These are phyloP conservation scores for Melangyna quadrimaculata DNA, from an alignment of 2,888 invertebrate species.

Conservation along the genomic window DNA sequence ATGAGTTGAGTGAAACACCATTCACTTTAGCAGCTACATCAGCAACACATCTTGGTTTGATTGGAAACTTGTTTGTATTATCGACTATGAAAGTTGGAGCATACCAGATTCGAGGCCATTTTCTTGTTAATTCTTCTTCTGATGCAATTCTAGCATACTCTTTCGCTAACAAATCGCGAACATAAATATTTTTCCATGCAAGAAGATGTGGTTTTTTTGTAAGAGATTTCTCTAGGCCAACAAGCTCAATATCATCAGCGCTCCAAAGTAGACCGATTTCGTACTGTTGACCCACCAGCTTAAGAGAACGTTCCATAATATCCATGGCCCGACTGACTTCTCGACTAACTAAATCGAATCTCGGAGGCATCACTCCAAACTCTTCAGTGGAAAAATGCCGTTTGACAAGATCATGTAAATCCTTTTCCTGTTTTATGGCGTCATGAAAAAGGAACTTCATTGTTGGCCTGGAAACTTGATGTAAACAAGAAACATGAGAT, in stretches of 20 bases:
- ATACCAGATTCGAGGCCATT: constrained; percentile 70
- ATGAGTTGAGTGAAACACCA: no score
- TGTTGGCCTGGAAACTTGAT: no score
- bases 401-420: neutral
- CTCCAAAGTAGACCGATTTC: neutral
- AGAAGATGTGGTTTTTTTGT: constrained; percentile 29
- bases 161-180: constrained; percentile 30
- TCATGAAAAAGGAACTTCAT: no score
- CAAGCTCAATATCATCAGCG: neutral
- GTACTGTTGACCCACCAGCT: neutral
- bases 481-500: no score
- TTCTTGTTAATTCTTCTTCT: constrained; percentile 19
- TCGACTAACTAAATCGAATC: neutral
- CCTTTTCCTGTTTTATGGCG: neutral
- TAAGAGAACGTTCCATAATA: neutral
- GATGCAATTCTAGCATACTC: constrained; percentile 56
- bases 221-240: constrained; percentile 44
- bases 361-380: constrained; percentile 7
- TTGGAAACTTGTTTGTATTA: constrained; percentile 43
- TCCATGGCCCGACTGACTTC: neutral
- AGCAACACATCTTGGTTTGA: constrained; percentile 41
- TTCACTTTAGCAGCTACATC: constrained; percentile 52
- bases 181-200: constrained; percentile 38
- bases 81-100: constrained; percentile 70
- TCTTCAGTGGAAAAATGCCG: constrained; percentile 8